phyloP scores from a whole-genome alignment of 2,888 invertebrate species.

The Aplocera efformata region DNA sequence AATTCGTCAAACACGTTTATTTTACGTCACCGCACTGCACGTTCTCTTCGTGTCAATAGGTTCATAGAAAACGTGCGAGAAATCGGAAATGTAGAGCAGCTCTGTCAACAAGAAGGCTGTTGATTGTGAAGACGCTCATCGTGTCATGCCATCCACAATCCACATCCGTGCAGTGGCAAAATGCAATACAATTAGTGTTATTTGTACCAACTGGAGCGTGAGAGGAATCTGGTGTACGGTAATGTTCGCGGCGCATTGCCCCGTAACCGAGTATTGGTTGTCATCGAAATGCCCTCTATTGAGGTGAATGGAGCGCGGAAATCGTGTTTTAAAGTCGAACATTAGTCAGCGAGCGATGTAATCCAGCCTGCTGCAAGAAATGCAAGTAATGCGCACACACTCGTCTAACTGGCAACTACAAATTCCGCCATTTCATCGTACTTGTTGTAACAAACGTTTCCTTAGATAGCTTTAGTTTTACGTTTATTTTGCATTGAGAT shows the following conservation, averaged over 20 bases:
- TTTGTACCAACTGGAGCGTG: conserved; percentile 76
- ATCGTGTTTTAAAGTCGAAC: conserved; percentile 26
- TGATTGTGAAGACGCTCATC: conserved; percentile 27
- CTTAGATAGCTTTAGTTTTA: background rate
- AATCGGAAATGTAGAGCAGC: conserved; percentile 14
- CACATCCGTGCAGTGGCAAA: conserved; percentile 54
- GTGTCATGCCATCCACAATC: conserved; percentile 41
- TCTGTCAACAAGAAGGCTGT: conserved; percentile 17
- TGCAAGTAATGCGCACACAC: conserved; percentile 26
- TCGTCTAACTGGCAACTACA: conserved; percentile 2
- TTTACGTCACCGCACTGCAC: too few relatives aligned
- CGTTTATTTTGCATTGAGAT: background rate
- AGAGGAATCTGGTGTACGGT: conserved; percentile 70
- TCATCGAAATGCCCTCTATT: conserved; percentile 51
- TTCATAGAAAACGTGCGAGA: background rate
- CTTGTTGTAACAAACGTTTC: conserved; percentile 7
- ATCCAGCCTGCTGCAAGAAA: conserved; percentile 20
- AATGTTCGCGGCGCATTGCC: conserved; percentile 60
- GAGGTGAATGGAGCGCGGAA: conserved; percentile 37
- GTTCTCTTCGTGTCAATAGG: too few relatives aligned
- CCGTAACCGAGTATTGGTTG: conserved; percentile 60
- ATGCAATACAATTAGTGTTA: conserved; percentile 71
- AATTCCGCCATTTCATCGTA: conserved; percentile 13
- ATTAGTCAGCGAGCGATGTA: conserved; percentile 25
- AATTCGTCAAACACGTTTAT: too few relatives aligned